Conservation (phyloP, 2,888 invertebrate species). For the Gibbula magus region DNA sequence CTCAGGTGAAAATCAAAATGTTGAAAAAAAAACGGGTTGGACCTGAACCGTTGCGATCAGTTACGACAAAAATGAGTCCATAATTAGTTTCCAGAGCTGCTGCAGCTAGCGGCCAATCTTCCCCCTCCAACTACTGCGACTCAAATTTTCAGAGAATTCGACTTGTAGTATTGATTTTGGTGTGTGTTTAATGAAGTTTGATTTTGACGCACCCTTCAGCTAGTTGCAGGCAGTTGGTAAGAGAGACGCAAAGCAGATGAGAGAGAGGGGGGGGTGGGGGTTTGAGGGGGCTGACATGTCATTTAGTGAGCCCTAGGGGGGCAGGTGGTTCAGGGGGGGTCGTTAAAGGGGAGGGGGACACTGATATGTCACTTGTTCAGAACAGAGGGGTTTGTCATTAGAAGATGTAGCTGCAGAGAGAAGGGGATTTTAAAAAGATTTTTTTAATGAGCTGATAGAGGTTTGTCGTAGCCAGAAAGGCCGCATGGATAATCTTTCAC, state of each 20-base stretch:
- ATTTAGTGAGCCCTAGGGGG: neutral
- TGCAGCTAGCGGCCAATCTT: neutral
- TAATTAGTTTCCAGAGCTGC: neutral
- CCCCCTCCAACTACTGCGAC: neutral
- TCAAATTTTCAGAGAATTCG: slow-evolving; percentile 15
- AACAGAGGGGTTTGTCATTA: neutral
- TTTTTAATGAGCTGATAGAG: no score
- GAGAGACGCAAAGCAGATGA: neutral
- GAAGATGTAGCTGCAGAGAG: neutral
- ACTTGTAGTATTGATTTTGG: slow-evolving; percentile 1
- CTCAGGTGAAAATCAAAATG: slow-evolving; percentile 8
- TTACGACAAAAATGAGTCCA: slow-evolving; percentile 8
- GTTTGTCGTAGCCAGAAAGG: no score
- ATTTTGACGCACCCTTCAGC: slow-evolving; percentile 13
- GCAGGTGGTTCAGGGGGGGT: neutral
- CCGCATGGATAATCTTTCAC: no score
- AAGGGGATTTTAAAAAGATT: neutral
- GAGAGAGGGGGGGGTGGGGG: neutral
- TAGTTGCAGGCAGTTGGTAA: neutral
- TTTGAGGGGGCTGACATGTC: neutral
- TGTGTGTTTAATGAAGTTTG: slow-evolving; percentile 13
- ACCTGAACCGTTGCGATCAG: neutral
- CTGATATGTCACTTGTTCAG: neutral
- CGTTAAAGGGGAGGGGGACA: neutral
- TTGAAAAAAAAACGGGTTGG: neutral